Evolutionary conservation across 2,888 invertebrate species (phyloP), one percentile per base, ranked within the genome.

Genomic region (Augochlorella aurata): DNA sequence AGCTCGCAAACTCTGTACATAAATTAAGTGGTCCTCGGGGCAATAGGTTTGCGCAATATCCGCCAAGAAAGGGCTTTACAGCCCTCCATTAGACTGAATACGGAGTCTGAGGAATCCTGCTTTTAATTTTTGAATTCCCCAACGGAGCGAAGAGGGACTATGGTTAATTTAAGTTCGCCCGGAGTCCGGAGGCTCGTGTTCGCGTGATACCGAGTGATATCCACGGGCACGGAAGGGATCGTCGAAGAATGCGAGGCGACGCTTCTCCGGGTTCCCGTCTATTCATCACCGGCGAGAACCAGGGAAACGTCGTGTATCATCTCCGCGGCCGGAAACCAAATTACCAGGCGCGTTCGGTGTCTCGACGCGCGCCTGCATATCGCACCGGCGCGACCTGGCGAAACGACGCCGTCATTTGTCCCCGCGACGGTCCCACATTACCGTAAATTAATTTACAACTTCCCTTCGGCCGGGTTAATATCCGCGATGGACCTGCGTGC

Each of bases 371-470:
- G 29, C 45, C 45, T 38, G 50, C 38, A 38, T 24, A 16, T 58
- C 24, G 58, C 2, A 16, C 58, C 24, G 24, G 12, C 14, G 58
- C 24, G 58, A 24, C 24, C 24, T 16, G 16, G 58, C 24, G 58
- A 24, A 58, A 58, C 58, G 58, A 24, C 58, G 24, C 58, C 24
- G 58, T 58, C 66, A 77, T 68, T 83, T 83, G 73, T 83, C 67
- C 69, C 14, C 12, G 21, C 50, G 66, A 68, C 69, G 58, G n/a
- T 54, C n/a, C 29, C 65, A 52, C 29, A 83, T 75, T 79, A 74
- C 49, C 79, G 74, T 75, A 72, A 82, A 83, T 83, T 83, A 83
- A 83, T 83, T 83, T 83, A 74, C 83, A 83, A 79, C 65, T 83
- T 75, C 72, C 74, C 54, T 70, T 61, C 73, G 66, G 50, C 72